Percentiles rank a stretch among this genome's conserved stretches.
phyloP scores from a whole-genome alignment of 35 echinoderm and acorn worm species.

The Holothuria glaberrima region DNA sequence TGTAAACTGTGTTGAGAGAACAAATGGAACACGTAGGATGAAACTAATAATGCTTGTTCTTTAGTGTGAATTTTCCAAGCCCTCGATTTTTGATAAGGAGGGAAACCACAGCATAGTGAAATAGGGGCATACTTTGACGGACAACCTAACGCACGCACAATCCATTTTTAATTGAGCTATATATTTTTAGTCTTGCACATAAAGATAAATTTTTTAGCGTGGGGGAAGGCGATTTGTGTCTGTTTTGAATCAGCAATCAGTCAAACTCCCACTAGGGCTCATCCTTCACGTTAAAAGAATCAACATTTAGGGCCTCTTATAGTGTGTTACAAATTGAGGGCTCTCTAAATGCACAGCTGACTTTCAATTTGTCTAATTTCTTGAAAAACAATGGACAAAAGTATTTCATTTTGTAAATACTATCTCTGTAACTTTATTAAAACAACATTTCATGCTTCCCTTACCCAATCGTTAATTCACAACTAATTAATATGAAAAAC shows the following conservation, averaged over 20 bases:
- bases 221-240: constrained; percentile 5
- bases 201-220: background rate
- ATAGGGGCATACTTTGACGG: background rate
- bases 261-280: constrained; percentile 2
- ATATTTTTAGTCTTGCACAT: background rate
- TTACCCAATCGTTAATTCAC: background rate
- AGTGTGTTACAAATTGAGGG: constrained; percentile 8
- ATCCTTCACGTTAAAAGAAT: background rate
- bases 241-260: background rate
- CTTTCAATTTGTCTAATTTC: background rate
- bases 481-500: background rate
- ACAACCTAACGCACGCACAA: constrained; percentile 11
- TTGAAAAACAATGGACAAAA: background rate
- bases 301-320: background rate
- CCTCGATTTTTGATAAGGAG: background rate
- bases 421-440: background rate
- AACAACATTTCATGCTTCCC: background rate
- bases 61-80: background rate
- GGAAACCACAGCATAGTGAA: background rate
- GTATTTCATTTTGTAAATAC: constrained; percentile 6
- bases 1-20: background rate
- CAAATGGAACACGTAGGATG: background rate
- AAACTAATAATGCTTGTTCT: background rate
- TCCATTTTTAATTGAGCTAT: background rate
- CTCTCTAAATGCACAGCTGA: background rate